Conservation (phyloP, 2,113 vertebrate genomes). For the Athene noctua region DNA sequence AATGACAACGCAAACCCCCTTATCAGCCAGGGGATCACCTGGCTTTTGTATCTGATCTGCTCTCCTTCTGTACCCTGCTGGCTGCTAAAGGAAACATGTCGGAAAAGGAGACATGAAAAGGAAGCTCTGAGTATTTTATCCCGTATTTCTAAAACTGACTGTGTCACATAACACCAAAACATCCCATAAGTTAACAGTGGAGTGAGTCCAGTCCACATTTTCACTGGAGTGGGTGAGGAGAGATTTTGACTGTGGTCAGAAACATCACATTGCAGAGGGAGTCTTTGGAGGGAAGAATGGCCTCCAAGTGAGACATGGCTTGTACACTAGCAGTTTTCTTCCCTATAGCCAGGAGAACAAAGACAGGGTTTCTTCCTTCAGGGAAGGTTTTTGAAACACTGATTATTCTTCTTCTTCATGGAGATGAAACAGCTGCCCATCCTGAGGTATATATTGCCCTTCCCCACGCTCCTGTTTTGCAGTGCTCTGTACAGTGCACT, state of each 20-base stretch:
- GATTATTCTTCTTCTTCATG: background rate
- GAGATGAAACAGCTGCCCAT: background rate
- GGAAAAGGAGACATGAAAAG: conserved; percentile 9
- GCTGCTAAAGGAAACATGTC: conserved; percentile 19
- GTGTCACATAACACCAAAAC: background rate
- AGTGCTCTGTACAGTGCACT: fast-evolving
- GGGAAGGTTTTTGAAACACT: background rate
- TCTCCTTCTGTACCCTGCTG: conserved; percentile 1
- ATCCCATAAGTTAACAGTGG: background rate
- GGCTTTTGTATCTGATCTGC: background rate
- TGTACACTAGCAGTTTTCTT: background rate
- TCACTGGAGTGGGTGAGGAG: background rate
- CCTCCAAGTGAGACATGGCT: background rate
- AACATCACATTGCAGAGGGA: background rate
- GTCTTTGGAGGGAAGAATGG: background rate
- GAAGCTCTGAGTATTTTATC: background rate
- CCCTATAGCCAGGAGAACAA: background rate
- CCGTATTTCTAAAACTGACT: background rate
- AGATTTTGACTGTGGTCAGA: background rate
- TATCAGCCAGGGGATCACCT: conserved; percentile 32
- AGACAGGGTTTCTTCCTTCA: background rate
- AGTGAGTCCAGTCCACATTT: background rate
- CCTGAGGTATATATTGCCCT: background rate
- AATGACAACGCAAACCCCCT: background rate
- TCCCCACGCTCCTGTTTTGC: background rate